A percentile compares a stretch with the other conserved stretches of the same genome.
These are phyloP conservation scores for Oxyura jamaicensis DNA, from an alignment of 2,113 vertebrate species.

Conservation along the genomic window DNA sequence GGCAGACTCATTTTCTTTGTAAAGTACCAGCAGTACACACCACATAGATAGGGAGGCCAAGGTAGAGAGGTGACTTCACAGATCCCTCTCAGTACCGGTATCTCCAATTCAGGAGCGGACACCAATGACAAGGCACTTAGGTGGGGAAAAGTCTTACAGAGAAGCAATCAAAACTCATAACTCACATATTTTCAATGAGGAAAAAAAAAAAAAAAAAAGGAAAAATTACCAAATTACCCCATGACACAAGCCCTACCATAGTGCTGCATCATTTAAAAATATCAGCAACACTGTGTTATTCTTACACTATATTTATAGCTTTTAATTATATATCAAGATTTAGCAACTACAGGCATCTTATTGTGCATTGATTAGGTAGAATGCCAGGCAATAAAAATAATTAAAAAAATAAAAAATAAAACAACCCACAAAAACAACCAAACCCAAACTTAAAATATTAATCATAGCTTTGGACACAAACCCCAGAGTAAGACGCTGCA, in stretches of 20 bases:
- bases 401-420: not conserved
- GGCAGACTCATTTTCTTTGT: not conserved
- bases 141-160: not conserved
- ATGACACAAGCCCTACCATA: not conserved
- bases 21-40: not conserved
- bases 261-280: not conserved
- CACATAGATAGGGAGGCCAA: not conserved
- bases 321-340: not conserved
- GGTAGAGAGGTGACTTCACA: not conserved
- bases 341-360: not conserved
- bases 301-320: not conserved
- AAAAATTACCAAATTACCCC: not conserved
- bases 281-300: not conserved
- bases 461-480: not conserved
- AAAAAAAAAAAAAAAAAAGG: not conserved
- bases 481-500: not conserved
- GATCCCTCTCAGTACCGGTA: not conserved
- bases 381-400: not conserved
- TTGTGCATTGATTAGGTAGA: not conserved
- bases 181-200: not conserved
- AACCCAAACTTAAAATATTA: not conserved
- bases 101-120: not conserved
- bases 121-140: not conserved
- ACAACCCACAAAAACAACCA: not conserved
- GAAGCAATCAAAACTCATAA: not conserved